phyloP scores from a whole-genome alignment of 2,888 invertebrate species.

The Eristalinus sepulchralis region DNA sequence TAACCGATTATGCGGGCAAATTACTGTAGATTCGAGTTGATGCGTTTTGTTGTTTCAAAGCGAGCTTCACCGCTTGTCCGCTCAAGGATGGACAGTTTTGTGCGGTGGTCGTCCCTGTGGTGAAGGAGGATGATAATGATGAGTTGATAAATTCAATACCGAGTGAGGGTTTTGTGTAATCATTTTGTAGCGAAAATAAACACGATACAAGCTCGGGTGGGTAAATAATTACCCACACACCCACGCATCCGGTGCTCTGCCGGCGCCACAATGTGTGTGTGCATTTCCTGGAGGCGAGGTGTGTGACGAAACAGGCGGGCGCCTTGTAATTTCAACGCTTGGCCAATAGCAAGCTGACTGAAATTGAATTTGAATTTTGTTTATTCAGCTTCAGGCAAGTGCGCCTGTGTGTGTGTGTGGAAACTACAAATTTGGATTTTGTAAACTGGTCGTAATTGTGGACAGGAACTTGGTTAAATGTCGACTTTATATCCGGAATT shows the following conservation, averaged over 20 bases:
- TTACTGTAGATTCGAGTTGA: not conserved
- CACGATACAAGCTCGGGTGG: not conserved
- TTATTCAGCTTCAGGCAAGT: not conserved
- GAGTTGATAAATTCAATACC: not conserved
- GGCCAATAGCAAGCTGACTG: constrained; percentile 19
- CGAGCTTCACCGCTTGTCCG: not conserved
- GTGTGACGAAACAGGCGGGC: not conserved
- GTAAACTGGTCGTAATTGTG: not conserved
- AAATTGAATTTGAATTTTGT: constrained; percentile 22
- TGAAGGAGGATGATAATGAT: not conserved
- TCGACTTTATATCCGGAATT: not conserved
- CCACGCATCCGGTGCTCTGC: not conserved
- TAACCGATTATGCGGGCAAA: not conserved
- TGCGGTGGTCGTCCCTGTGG: not conserved
- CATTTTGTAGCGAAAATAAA: not conserved
- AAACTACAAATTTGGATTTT: not conserved
- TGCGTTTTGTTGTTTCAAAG: not conserved
- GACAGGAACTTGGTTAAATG: not conserved
- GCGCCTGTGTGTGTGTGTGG: not conserved
- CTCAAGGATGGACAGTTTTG: not conserved
- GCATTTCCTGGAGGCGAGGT: not conserved
- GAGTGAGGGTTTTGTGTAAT: not conserved
- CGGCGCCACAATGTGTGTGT: not conserved
- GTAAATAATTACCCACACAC: not conserved
- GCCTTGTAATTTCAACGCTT: not conserved